A percentile compares a stretch with the other conserved stretches of the same genome.
Evolutionary conservation across 2,888 invertebrate species (phyloP).

Genomic region (Scaptomyza flava): DNA sequence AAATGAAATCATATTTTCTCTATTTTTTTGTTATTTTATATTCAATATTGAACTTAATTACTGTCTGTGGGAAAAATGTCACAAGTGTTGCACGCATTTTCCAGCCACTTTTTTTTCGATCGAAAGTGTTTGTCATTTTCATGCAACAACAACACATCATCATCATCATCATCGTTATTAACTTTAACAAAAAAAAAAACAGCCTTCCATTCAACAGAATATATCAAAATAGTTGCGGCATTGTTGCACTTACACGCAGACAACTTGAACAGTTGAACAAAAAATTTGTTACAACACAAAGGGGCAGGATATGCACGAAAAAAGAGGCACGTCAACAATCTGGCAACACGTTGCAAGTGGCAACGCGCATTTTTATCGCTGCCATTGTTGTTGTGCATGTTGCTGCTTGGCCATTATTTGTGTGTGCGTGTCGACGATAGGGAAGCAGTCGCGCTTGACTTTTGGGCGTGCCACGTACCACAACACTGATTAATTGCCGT

Average conservation of each 20-base stretch:
- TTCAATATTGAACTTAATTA: slow-evolving; percentile 52
- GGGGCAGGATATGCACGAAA: not conserved
- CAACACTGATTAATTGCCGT: slow-evolving; percentile 71
- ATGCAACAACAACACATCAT: not conserved
- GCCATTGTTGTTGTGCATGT: slow-evolving; percentile 33
- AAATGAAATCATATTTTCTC: slow-evolving; percentile 39
- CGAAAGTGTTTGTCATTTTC: slow-evolving; percentile 16
- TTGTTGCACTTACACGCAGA: slow-evolving; percentile 48
- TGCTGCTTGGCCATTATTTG: slow-evolving; percentile 48
- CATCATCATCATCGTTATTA: slow-evolving; percentile 18
- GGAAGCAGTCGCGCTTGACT: slow-evolving; percentile 19
- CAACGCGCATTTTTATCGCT: slow-evolving; percentile 67
- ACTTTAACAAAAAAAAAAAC: slow-evolving; percentile 40
- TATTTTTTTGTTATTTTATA: not conserved
- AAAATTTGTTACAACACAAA: slow-evolving; percentile 7
- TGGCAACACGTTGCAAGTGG: slow-evolving; percentile 75
- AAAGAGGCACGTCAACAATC: slow-evolving; percentile 71
- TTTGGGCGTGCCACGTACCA: slow-evolving; percentile 46
- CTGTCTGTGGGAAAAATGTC: slow-evolving; percentile 41
- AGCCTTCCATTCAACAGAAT: slow-evolving; percentile 47
- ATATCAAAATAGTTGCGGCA: slow-evolving; percentile 60
- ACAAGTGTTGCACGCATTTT: slow-evolving; percentile 40
- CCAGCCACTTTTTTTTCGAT: not conserved
- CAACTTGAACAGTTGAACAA: not conserved
- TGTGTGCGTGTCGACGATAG: slow-evolving; percentile 65